Evolutionary conservation across 2,888 invertebrate species (phyloP), one percentile per base, ranked within the genome.

Genomic region (Ochropleura leucogaster): DNA sequence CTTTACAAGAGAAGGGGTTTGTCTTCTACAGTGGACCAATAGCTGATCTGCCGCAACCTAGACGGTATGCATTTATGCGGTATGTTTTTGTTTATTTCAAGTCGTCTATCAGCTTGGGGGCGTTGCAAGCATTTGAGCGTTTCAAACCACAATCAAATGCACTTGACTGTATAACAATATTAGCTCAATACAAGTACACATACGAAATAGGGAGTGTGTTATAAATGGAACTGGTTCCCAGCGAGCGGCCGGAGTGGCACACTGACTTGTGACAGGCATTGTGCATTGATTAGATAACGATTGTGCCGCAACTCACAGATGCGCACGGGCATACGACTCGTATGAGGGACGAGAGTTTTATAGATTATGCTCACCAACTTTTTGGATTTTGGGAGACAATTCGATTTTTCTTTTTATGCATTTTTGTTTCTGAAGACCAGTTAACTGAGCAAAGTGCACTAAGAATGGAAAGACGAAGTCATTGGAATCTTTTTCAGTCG

Each of bases 231-330:
- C 74, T 79, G 63, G 64, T 77, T 82, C 80, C 81, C 77, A 75
- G 75, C 74, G 75, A 79, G 59, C n/a, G 62, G 44, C 14, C 62
- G 62, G 44, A 62, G 73, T 88, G 91, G 85, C 91, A 90, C 89
- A 90, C 85, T 92, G 91, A 91, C 92, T 92, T 88, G 89, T 90
- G 91, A 89, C 93, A 90, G 85, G 81, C 89, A 91, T 92, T 91
- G 91, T 90, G 88, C 85, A 90, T 89, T 90, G 93, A 93, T 95
- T 93, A 94, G 94, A 94, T 95, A 94, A 93, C 91, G 88, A 90
- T 89, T 91, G 90, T 89, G 89, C 88, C 85, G 78, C 42, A 42
- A 18, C 62, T 14, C 44, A n/a, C 87, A 91, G 92, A 91, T 91
- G 93, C 91, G 91, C 91, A 79, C 66, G 87, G 81, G 85, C 89